phyloP scores from a whole-genome alignment of 1,140 invertebrate genomes.

The Dendrolimus kikuchii region DNA sequence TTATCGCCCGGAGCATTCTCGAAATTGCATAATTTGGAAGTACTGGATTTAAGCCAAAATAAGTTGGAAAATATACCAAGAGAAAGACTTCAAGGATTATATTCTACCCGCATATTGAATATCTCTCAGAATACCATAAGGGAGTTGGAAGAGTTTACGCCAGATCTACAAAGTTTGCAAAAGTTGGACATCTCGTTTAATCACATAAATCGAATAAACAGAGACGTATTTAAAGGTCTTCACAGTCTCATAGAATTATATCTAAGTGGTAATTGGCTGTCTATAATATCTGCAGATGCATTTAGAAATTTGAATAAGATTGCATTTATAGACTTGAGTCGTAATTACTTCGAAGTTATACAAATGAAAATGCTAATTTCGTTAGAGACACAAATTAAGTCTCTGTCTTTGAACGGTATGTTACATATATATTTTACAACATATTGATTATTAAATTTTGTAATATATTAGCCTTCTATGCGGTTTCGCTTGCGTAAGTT shows the following conservation, averaged over 20 bases:
- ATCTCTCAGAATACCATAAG: slow-evolving; percentile 87
- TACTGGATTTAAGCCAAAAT: slow-evolving; percentile 88
- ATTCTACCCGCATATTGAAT: slow-evolving; percentile 82
- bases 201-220: slow-evolving; percentile 83
- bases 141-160: slow-evolving; percentile 87
- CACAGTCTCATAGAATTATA: slow-evolving; percentile 83
- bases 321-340: slow-evolving; percentile 85
- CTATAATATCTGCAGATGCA: slow-evolving; percentile 82
- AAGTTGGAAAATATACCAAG: slow-evolving; percentile 88
- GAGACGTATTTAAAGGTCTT: slow-evolving; percentile 83
- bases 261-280: slow-evolving; percentile 88
- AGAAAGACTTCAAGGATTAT: slow-evolving; percentile 86
- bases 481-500: too few species aligned
- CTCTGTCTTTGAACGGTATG: slow-evolving; percentile 84
- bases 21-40: slow-evolving; percentile 81
- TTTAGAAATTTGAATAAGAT: slow-evolving; percentile 87
- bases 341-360: slow-evolving; percentile 88
- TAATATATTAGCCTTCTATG: background rate
- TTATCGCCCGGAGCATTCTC: slow-evolving; percentile 90
- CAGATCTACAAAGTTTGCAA: slow-evolving; percentile 83
- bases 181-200: slow-evolving; percentile 89
- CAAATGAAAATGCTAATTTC: slow-evolving; percentile 83
- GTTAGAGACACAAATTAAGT: slow-evolving; percentile 86
- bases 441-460: background rate
- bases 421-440: background rate